Conservation (phyloP, 2,888 invertebrate species). For the Tolmerus cingulatus region DNA sequence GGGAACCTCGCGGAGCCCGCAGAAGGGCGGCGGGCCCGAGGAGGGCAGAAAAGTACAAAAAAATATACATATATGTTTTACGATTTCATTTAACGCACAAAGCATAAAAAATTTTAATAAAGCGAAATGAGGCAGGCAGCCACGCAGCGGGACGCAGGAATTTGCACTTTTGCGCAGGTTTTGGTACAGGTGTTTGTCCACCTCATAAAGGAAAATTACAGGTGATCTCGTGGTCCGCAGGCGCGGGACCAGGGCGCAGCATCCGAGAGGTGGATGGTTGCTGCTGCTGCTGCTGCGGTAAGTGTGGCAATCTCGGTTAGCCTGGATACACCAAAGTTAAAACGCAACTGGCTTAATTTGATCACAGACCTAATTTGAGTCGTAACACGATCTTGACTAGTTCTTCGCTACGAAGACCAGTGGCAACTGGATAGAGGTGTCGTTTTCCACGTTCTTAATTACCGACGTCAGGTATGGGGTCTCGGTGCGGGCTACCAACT, state of each 20-base stretch:
- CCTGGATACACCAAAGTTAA: conserved; percentile 28
- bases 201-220: conserved; percentile 34
- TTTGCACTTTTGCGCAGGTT: conserved; percentile 15
- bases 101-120: conserved; percentile 15
- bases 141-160: conserved; percentile 13
- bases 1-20: not conserved
- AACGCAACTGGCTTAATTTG: conserved; percentile 51
- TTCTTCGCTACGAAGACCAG: conserved; percentile 45
- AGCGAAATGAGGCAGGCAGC: conserved; percentile 2
- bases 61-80: conserved; percentile 2
- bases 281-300: conserved; percentile 14
- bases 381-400: conserved; percentile 55
- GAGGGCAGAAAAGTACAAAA: not conserved
- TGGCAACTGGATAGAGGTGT: conserved; percentile 43
- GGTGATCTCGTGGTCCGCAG: not conserved
- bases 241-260: not conserved
- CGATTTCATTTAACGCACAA: conserved; percentile 14
- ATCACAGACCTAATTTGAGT: conserved; percentile 54
- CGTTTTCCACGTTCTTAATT: conserved; percentile 35
- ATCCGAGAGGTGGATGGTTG: not conserved
- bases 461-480: conserved; percentile 15
- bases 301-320: conserved; percentile 39
- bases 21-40: not conserved
- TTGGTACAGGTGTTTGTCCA: conserved; percentile 17
- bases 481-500: not conserved